Conservation (phyloP, 35 echinoderm and acorn worm genomes). For the Holothuria glaberrima region DNA sequence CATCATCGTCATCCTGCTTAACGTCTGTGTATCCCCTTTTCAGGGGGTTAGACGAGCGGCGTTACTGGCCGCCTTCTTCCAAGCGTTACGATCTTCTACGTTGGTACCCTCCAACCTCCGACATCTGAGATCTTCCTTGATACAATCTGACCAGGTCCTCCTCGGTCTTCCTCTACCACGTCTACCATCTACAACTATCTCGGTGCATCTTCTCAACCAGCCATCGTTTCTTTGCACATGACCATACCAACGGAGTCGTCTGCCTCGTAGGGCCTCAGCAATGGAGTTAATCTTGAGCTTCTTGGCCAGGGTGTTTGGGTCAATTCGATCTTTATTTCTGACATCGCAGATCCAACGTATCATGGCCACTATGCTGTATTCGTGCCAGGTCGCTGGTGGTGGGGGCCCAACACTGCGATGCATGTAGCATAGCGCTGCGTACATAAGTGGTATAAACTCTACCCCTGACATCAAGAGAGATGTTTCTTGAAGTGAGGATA, state of each 20-base stretch:
- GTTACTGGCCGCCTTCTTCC: constrained; percentile 19
- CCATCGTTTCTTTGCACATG: constrained; percentile 43
- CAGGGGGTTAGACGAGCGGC: neutral
- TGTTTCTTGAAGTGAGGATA: constrained; percentile 39
- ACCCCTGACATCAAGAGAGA: neutral
- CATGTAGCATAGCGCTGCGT: constrained; percentile 19
- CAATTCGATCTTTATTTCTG: constrained; percentile 2
- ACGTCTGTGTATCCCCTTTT: constrained; percentile 30
- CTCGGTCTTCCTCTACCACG: neutral
- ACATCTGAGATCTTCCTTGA: neutral
- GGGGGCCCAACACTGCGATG: constrained; percentile 15
- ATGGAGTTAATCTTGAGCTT: constrained; percentile 39
- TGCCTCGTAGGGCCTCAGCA: neutral
- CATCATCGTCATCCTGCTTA: constrained; percentile 22
- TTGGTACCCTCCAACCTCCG: constrained; percentile 8
- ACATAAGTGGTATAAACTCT: constrained; percentile 7
- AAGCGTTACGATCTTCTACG: neutral
- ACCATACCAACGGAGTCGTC: neutral
- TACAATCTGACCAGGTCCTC: constrained; percentile 8
- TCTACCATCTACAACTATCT: constrained; percentile 18
- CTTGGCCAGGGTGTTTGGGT: constrained; percentile 7
- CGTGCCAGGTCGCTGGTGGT: constrained; percentile 22
- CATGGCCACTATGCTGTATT: constrained; percentile 1
- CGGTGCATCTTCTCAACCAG: neutral
- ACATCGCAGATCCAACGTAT: constrained; percentile 5